phyloP scores from a whole-genome alignment of 2,797 vertebrate species.

The Chelmon rostratus region DNA sequence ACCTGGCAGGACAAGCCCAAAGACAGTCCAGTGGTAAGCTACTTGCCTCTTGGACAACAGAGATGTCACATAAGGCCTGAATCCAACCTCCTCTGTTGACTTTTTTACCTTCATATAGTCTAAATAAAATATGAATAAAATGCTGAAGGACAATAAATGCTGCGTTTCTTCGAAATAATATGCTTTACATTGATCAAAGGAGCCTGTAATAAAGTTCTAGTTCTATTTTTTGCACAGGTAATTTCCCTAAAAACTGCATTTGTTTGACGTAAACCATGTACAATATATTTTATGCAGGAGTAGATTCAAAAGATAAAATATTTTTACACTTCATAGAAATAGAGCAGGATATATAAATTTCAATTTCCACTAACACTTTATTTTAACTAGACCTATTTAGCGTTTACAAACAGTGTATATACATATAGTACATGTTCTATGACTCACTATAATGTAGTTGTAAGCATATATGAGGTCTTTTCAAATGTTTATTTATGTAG shows the following conservation, averaged over 20 bases:
- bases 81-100: not conserved
- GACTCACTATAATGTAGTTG: not conserved
- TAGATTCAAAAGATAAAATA: not conserved
- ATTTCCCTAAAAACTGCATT: not conserved
- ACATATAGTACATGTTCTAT: not conserved
- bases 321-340: not conserved
- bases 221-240: not conserved
- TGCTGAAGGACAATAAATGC: not conserved
- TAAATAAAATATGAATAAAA: not conserved
- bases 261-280: too few relatives aligned
- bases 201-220: not conserved
- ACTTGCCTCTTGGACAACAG: not conserved
- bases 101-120: not conserved
- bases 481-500: not conserved
- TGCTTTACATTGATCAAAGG: not conserved
- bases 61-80: not conserved
- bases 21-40: not conserved
- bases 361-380: not conserved
- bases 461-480: not conserved
- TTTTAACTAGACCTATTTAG: not conserved
- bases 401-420: not conserved
- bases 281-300: not conserved
- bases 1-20: slow-evolving; percentile 78
- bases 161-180: not conserved
- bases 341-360: not conserved